Percentiles rank a stretch among this genome's conserved stretches.
Conservation (phyloP, 2,888 invertebrate genomes). For the Ornithoptera alexandrae region DNA sequence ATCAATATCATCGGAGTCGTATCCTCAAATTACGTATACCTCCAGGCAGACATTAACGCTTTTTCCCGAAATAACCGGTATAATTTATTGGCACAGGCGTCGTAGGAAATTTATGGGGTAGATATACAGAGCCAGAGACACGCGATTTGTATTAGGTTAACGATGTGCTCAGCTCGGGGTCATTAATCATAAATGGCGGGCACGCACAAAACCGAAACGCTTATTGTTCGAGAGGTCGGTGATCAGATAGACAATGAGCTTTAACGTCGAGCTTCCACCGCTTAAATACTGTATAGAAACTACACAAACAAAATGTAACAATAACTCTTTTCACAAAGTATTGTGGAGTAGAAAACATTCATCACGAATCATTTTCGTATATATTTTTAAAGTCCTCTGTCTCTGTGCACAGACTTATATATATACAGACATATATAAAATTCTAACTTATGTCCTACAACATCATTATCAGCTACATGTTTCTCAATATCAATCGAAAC, state of each 20-base stretch:
- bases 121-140: neutral
- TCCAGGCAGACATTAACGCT: neutral
- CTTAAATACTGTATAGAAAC: neutral
- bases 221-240: conserved; percentile 1
- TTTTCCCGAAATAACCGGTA: neutral
- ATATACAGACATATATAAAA: no score
- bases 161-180: neutral
- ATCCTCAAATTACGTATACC: neutral
- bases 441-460: no score
- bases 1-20: neutral
- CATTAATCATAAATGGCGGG: conserved; percentile 1
- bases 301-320: neutral
- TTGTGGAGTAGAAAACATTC: no score
- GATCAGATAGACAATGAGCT: conserved; percentile 1
- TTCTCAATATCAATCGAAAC: no score
- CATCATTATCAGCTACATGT: no score
- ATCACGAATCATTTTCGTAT: no score
- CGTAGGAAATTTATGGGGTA: conserved; percentile 1
- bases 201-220: conserved; percentile 1
- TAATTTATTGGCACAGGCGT: conserved; percentile 1
- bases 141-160: conserved; percentile 2
- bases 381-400: no score
- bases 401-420: no score
- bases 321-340: no score
- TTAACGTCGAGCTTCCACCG: neutral